Conservation (phyloP, 2,113 vertebrate genomes). For the Sclerurus mexicanus region DNA sequence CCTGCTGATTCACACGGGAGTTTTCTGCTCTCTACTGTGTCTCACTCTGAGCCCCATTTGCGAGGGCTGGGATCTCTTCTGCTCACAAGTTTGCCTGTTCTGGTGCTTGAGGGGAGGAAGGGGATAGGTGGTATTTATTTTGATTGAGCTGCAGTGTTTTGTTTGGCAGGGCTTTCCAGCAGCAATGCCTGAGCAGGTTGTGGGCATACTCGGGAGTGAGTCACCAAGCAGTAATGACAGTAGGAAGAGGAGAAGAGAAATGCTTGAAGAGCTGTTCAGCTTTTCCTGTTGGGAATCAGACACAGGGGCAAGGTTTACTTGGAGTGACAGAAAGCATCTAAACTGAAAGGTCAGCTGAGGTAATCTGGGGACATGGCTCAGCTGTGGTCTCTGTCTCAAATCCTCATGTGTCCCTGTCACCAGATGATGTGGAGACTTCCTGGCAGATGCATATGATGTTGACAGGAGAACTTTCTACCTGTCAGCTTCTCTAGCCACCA, state of each 20-base stretch:
- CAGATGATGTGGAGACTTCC: background rate
- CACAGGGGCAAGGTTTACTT: background rate
- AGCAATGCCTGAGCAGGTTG: background rate
- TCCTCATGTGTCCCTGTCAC: background rate
- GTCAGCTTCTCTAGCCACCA: background rate
- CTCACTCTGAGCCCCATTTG: background rate
- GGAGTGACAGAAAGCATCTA: background rate
- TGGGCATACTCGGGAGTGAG: constrained; percentile 22
- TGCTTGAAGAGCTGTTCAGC: background rate
- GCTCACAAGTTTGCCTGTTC: background rate
- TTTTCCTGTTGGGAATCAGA: background rate
- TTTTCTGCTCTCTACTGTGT: background rate
- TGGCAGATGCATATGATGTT: background rate
- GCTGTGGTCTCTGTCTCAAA: background rate
- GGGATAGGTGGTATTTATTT: background rate
- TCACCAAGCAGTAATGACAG: background rate
- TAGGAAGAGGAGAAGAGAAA: background rate
- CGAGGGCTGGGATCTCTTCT: background rate
- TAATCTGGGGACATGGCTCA: background rate
- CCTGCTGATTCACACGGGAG: background rate
- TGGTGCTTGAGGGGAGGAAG: background rate
- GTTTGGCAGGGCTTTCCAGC: background rate
- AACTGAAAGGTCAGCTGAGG: background rate
- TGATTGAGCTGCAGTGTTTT: background rate
- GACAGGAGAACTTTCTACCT: background rate